Conservation (phyloP, 2,113 vertebrate species). For the Gallinago paraguaiae region DNA sequence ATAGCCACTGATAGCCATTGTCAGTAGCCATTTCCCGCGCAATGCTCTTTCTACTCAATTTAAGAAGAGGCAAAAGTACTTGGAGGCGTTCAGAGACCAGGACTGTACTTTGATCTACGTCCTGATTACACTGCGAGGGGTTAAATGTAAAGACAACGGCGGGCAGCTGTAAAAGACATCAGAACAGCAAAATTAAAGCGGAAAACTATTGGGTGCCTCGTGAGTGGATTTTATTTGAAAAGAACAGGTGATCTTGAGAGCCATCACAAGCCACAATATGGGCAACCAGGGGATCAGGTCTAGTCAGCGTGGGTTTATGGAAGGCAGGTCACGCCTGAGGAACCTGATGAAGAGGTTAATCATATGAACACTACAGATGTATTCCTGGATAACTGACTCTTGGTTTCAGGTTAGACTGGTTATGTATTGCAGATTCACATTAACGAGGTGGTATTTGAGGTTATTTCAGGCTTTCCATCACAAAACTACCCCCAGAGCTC, state of each 20-base stretch:
- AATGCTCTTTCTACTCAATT: conserved; percentile 17
- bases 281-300: no score
- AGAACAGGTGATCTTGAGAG: no score
- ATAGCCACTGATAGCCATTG: background rate
- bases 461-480: conserved; percentile 33
- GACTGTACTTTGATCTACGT: background rate
- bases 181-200: conserved; percentile 26
- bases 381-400: conserved; percentile 16
- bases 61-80: background rate
- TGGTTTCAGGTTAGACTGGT: conserved; percentile 52
- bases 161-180: conserved; percentile 20
- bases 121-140: background rate
- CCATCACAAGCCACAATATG: no score
- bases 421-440: conserved; percentile 6
- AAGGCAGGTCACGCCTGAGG: no score
- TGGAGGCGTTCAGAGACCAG: background rate
- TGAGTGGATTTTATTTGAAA: conserved; percentile 44
- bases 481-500: background rate
- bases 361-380: conserved; percentile 46
- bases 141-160: conserved; percentile 7
- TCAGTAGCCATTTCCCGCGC: background rate
- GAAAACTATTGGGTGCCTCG: conserved; percentile 31
- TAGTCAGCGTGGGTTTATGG: no score
- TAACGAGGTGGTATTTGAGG: conserved; percentile 24
- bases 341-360: conserved; percentile 36